Percentiles rank a stretch among this genome's conserved stretches.
Conservation (phyloP, 2,888 invertebrate genomes). For the Cartodere bifasciata region DNA sequence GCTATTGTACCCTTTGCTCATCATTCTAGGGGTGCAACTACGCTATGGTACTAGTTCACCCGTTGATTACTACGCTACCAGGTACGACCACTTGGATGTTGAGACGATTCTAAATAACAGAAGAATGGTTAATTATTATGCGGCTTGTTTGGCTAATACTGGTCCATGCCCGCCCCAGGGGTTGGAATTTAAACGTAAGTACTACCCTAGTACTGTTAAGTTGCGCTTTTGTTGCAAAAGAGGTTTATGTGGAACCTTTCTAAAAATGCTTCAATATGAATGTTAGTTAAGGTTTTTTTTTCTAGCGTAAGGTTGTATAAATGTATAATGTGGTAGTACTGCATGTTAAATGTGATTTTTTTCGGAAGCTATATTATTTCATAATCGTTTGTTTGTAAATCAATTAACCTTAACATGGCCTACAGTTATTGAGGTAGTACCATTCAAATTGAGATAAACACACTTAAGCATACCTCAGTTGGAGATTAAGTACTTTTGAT, state of each 20-base stretch:
- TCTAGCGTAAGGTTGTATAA: background rate
- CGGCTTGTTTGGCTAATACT: constrained; percentile 52
- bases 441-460: too few relatives aligned
- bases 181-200: constrained; percentile 59
- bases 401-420: too few relatives aligned
- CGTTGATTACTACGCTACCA: constrained; percentile 34
- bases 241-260: too few relatives aligned
- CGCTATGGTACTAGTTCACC: constrained; percentile 17
- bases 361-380: background rate
- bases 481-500: too few relatives aligned
- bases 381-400: background rate
- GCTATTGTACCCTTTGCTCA: too few relatives aligned
- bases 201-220: too few relatives aligned
- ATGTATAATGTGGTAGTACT: background rate
- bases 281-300: background rate
- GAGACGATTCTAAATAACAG: constrained; percentile 55
- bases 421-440: too few relatives aligned
- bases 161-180: constrained; percentile 63
- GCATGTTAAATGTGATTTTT: background rate
- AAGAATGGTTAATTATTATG: constrained; percentile 56
- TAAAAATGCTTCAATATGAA: too few relatives aligned
- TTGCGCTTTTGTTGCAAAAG: too few relatives aligned
- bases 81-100: constrained; percentile 59
- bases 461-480: too few relatives aligned
- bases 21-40: too few relatives aligned